phyloP scores from a whole-genome alignment of 2,113 vertebrate genomes.

The Zosterops lateralis region DNA sequence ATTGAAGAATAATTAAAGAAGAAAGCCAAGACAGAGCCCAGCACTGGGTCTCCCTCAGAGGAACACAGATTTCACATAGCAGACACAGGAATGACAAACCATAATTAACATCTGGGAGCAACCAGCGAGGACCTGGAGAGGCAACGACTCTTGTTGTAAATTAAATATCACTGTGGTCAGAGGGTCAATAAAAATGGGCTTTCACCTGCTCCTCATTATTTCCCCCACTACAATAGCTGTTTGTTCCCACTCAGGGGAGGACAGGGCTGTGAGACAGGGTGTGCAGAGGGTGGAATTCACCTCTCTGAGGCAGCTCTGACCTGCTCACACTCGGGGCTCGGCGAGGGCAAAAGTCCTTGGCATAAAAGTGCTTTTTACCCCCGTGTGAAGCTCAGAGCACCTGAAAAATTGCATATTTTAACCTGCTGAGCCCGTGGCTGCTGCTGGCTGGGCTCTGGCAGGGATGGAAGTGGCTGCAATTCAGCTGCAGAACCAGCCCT shows the following conservation, averaged over 20 bases:
- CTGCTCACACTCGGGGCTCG: neutral
- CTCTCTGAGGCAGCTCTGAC: slow-evolving; percentile 4
- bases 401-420: neutral
- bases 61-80: neutral
- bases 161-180: slow-evolving; percentile 10
- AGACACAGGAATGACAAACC: neutral
- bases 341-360: neutral
- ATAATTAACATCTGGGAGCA: neutral
- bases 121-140: neutral
- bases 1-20: neutral
- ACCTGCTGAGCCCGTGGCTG: neutral
- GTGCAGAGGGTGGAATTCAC: slow-evolving; percentile 29
- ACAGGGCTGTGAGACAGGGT: neutral
- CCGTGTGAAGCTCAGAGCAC: neutral
- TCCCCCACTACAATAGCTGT: slow-evolving; percentile 21
- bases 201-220: slow-evolving; percentile 62
- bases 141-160: neutral
- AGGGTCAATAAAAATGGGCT: slow-evolving; percentile 24
- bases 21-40: neutral
- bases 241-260: slow-evolving; percentile 22
- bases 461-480: neutral
- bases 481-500: neutral
- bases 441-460: neutral
- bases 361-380: neutral
- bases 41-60: fast-evolving